A percentile compares a stretch with the other conserved stretches of the same genome.
Evolutionary conservation across 2,888 invertebrate genomes (phyloP).

Genomic region (Cerastoderma edule): DNA sequence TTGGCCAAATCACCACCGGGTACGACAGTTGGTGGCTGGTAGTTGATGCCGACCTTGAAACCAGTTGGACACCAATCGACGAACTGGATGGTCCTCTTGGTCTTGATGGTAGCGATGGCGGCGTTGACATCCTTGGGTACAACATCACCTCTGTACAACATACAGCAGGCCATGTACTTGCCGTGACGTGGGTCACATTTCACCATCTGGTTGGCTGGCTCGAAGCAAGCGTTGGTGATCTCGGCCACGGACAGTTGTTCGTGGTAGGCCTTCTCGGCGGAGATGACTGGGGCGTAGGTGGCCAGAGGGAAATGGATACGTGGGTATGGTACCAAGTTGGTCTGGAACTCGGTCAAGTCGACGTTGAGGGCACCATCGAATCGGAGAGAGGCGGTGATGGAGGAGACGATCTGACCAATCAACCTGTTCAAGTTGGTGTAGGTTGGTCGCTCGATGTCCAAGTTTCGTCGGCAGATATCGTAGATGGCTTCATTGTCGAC

Average conservation of each 20-base stretch:
- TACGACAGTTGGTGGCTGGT: slow-evolving; percentile 89
- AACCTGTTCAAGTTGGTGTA: slow-evolving; percentile 96
- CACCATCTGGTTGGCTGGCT: slow-evolving; percentile 95
- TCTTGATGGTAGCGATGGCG: slow-evolving; percentile 81
- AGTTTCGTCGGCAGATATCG: slow-evolving; percentile 89
- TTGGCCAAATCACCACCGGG: slow-evolving; percentile 83
- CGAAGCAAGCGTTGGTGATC: slow-evolving; percentile 89
- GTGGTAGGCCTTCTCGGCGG: slow-evolving; percentile 94
- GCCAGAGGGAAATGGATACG: slow-evolving; percentile 91
- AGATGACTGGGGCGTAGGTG: slow-evolving; percentile 96
- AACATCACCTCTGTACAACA: slow-evolving; percentile 94
- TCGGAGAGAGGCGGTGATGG: slow-evolving; percentile 90
- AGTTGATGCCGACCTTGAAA: slow-evolving; percentile 91
- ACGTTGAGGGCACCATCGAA: slow-evolving; percentile 90
- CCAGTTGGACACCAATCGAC: slow-evolving; percentile 82
- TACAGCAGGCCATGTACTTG: slow-evolving; percentile 95
- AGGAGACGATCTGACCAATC: slow-evolving; percentile 91
- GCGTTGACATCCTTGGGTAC: slow-evolving; percentile 75
- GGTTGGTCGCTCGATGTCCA: slow-evolving; percentile 92
- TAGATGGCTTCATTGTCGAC: slow-evolving; percentile 94
- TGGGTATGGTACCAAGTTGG: slow-evolving; percentile 83
- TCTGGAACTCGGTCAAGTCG: slow-evolving; percentile 85
- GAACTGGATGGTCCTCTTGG: slow-evolving; percentile 81
- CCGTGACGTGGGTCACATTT: slow-evolving; percentile 86
- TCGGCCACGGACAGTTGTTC: slow-evolving; percentile 87